phyloP scores from a whole-genome alignment of 1,140 invertebrate genomes.

The Drosophila bifasciata region DNA sequence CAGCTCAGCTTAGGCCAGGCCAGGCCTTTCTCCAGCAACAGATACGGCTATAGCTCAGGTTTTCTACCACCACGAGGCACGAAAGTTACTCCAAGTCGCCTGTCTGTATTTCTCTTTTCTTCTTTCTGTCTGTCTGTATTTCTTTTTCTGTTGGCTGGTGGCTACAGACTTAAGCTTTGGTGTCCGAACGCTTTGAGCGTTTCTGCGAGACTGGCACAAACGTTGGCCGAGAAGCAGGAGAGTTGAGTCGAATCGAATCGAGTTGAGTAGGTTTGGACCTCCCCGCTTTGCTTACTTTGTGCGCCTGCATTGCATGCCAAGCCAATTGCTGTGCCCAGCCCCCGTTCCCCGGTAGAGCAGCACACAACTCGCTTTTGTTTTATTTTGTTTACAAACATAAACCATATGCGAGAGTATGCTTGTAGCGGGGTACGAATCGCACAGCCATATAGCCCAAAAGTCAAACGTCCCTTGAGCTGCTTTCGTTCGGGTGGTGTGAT shows the following conservation, averaged over 20 bases:
- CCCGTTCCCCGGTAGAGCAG: slow-evolving; percentile 1
- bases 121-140: slow-evolving; percentile 21
- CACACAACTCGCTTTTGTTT: slow-evolving; percentile 17
- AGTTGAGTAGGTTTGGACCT: slow-evolving; percentile 11
- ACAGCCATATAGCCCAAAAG: slow-evolving; percentile 17
- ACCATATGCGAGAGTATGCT: too few relatives aligned
- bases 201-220: slow-evolving; percentile 68
- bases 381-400: slow-evolving; percentile 48
- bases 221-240: slow-evolving; percentile 35
- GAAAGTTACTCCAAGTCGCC: slow-evolving; percentile 60
- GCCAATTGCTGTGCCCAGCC: slow-evolving; percentile 41
- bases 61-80: slow-evolving; percentile 45
- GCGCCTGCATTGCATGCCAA: slow-evolving; percentile 31
- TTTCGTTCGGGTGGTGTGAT: slow-evolving; percentile 17
- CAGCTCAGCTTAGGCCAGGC: background rate
- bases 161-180: slow-evolving; percentile 15
- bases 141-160: slow-evolving; percentile 3
- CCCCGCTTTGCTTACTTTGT: slow-evolving; percentile 14
- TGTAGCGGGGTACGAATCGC: background rate
- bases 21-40: slow-evolving; percentile 35
- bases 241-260: slow-evolving; percentile 43
- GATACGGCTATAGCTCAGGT: slow-evolving; percentile 23
- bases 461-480: slow-evolving; percentile 51
- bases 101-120: slow-evolving; percentile 19
- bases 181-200: slow-evolving; percentile 73